Conservation (phyloP, 2,888 invertebrate species). For the Acanthoscelides obtectus region DNA sequence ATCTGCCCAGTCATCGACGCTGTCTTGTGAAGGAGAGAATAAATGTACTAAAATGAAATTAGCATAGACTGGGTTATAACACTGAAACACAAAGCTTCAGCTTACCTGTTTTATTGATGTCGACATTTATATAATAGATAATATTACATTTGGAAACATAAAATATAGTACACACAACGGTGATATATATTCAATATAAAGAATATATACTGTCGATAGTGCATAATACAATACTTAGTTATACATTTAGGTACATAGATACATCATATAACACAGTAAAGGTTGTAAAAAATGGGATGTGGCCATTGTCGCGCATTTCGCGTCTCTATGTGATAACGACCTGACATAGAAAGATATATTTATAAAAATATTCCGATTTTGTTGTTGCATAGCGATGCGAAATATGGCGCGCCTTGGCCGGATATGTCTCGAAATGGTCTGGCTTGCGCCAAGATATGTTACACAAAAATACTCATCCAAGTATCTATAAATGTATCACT, state of each 20-base stretch:
- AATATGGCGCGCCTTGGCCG: slow-evolving; percentile 38
- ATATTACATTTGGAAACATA: slow-evolving; percentile 40
- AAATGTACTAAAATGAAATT: too few species aligned
- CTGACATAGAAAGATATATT: slow-evolving; percentile 39
- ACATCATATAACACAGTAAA: slow-evolving; percentile 38
- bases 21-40: too few species aligned
- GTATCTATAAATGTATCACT: slow-evolving; percentile 40
- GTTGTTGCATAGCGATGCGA: slow-evolving; percentile 43
- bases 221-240: slow-evolving; percentile 13
- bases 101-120: slow-evolving; percentile 42
- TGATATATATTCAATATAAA: not conserved
- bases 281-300: slow-evolving; percentile 45
- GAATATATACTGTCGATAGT: slow-evolving; percentile 27
- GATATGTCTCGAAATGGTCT: slow-evolving; percentile 51
- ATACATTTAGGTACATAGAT: slow-evolving; percentile 30
- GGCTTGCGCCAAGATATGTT: slow-evolving; percentile 31
- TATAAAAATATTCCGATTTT: slow-evolving; percentile 44
- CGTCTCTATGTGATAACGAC: slow-evolving; percentile 47
- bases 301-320: slow-evolving; percentile 38
- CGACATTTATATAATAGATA: slow-evolving; percentile 45
- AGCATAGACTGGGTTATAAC: slow-evolving; percentile 5
- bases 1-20: too few species aligned
- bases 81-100: slow-evolving; percentile 29
- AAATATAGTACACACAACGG: slow-evolving; percentile 34
- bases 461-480: slow-evolving; percentile 42